Base-by-base conservation (phyloP, 2,888 invertebrate genomes). In the Dyspetes luteomarginatus region DNA sequence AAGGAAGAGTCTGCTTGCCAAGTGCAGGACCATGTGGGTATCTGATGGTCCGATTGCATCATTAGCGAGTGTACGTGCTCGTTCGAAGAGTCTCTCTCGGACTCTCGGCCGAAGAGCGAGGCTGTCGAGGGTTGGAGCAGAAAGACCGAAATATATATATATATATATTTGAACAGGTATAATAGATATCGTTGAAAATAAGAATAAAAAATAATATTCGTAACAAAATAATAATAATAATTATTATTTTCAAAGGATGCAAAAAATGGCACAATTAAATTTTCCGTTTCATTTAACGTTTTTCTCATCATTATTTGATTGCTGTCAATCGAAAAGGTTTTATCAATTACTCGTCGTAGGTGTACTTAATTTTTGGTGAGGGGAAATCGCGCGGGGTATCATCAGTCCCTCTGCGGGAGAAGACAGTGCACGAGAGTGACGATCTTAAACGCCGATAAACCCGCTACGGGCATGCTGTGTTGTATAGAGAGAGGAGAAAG, bases 11-110 rank as follows among this genome's bases (percentile, higher is more conserved):
- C 52, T 77, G 72, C 80, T 36, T 81, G 71, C 22, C 65, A 65
- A 50, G 75, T 30, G 41, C 82, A 75, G 78, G 79, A 55, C 60
- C 72, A 36, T 62, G 72, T 50, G 72, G 36, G 62, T 86, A 87
- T 86, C 88, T 84, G 88, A 88, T 87, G 86, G 84, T 85, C 84
- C 88, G 88, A 88, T 88, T 88, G 88, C 88, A 88, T 88, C 88
- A 88, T 88, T 88, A 88, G 87, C 87, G 85, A 85, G 83, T 74
- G 85, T 87, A 87, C 86, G 87, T 87, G 87, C 85, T 69, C 69
- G 22, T 71, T 17, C 64, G 22, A 56, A 30, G 64, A 68, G 43
- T 36, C 28, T 45, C 15, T 83, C 60, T 55, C 43, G n/a, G 45
- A 78, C 83, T 82, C 30, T 60, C 43, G 15, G 41, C 19, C 50